Conservation (phyloP, 1,140 invertebrate species). For the Chelonus insularis region DNA sequence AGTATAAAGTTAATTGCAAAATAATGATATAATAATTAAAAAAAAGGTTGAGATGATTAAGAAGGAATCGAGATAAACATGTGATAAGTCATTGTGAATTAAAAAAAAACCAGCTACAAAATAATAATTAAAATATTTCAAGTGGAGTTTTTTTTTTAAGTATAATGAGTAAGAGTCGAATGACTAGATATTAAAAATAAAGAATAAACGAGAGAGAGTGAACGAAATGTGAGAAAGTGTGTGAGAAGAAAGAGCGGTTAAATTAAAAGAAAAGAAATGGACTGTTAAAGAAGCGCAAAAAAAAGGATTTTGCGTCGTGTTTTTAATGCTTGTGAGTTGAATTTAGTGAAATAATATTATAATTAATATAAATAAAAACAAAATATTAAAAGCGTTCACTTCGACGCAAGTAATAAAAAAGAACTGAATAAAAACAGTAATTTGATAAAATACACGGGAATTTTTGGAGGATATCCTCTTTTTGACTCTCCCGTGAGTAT, state of each 20-base stretch:
- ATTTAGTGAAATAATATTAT: neutral
- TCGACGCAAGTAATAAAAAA: neutral
- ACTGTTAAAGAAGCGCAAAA: neutral
- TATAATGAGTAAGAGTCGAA: no score
- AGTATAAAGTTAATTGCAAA: conserved; percentile 22
- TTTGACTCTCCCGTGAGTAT: neutral
- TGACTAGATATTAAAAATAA: no score
- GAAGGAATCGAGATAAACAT: conserved; percentile 46
- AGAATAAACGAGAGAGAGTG: no score
- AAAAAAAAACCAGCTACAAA: conserved; percentile 23
- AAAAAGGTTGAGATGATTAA: neutral
- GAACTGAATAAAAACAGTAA: neutral
- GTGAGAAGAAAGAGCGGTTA: no score
- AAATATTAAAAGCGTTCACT: neutral
- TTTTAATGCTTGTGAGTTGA: neutral
- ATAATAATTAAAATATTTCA: conserved; percentile 12
- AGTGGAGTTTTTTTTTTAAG: neutral
- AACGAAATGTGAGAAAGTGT: no score
- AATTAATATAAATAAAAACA: neutral
- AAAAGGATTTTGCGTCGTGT: neutral
- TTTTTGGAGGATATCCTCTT: neutral
- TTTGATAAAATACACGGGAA: neutral
- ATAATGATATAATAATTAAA: conserved; percentile 5
- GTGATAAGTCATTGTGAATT: conserved; percentile 60
- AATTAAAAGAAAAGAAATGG: neutral